Conservation (phyloP, 2,888 invertebrate genomes). For the Cantharis nigra region DNA sequence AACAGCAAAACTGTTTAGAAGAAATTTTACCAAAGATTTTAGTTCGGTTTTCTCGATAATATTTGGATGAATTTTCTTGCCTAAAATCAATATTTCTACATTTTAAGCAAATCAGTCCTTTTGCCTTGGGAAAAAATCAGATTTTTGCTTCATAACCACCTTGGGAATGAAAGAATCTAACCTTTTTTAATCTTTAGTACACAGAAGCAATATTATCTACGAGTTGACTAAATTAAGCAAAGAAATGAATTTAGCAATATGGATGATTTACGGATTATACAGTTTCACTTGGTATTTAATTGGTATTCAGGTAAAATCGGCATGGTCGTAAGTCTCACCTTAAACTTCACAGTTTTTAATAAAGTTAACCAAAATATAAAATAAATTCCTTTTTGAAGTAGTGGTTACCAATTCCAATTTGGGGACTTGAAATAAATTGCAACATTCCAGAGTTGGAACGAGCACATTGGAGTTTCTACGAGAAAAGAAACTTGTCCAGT, state of each 20-base stretch:
- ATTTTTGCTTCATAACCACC: no score
- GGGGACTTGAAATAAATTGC: background rate
- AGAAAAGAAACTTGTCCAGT: background rate
- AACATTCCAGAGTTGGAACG: background rate
- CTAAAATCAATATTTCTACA: no score
- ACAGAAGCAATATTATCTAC: background rate
- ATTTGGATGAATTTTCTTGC: no score
- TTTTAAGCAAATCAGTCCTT: no score
- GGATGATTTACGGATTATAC: background rate
- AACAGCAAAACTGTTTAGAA: no score
- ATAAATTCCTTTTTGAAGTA: background rate
- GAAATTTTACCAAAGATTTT: no score
- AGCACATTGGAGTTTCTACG: background rate
- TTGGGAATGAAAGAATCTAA: background rate
- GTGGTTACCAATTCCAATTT: background rate
- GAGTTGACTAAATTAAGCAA: background rate
- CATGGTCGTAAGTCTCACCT: no score
- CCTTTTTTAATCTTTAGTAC: background rate
- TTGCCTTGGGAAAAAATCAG: no score
- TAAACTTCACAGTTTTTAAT: no score
- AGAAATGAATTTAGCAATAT: background rate
- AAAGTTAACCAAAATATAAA: background rate
- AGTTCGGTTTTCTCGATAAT: no score
- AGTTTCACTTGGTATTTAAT: background rate
- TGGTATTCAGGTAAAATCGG: background rate